These are phyloP conservation scores for Diabrotica virgifera DNA, from an alignment of 1,140 invertebrate species.

Conservation along the genomic window DNA sequence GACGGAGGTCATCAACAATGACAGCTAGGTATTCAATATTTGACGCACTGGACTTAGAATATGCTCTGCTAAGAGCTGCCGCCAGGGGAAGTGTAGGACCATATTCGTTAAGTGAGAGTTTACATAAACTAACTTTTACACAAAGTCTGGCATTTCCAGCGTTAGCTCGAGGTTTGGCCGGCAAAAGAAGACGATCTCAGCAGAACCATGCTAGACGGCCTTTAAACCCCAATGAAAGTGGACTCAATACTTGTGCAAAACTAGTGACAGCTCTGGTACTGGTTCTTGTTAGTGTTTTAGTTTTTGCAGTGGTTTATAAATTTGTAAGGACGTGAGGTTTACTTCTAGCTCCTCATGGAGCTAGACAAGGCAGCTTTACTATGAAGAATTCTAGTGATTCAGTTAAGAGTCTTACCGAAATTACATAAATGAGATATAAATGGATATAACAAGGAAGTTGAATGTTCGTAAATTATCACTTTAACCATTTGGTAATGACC, in stretches of 20 bases:
- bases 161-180: conserved; percentile 64
- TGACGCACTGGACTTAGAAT: conserved; percentile 69
- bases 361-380: conserved; percentile 31
- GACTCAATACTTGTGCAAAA: conserved; percentile 67
- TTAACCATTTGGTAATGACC: too few relatives aligned
- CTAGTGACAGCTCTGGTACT: conserved; percentile 68
- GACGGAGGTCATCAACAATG: conserved; percentile 53
- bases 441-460: too few relatives aligned
- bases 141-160: conserved; percentile 72
- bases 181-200: conserved; percentile 59
- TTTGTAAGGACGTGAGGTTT: conserved; percentile 74
- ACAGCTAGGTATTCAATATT: conserved; percentile 60
- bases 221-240: conserved; percentile 59
- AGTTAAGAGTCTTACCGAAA: not conserved
- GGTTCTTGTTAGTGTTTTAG: conserved; percentile 68
- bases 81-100: conserved; percentile 68
- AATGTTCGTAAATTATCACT: too few relatives aligned
- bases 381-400: conserved; percentile 26
- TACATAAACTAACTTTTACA: conserved; percentile 73
- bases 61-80: conserved; percentile 63
- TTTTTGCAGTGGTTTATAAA: conserved; percentile 73
- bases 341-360: conserved; percentile 60
- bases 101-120: conserved; percentile 67
- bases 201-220: conserved; percentile 53
- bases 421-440: not conserved